These are phyloP conservation scores for Delphinapterus leucas DNA, from an alignment of 2,113 vertebrate genomes.

Conservation along the genomic window DNA sequence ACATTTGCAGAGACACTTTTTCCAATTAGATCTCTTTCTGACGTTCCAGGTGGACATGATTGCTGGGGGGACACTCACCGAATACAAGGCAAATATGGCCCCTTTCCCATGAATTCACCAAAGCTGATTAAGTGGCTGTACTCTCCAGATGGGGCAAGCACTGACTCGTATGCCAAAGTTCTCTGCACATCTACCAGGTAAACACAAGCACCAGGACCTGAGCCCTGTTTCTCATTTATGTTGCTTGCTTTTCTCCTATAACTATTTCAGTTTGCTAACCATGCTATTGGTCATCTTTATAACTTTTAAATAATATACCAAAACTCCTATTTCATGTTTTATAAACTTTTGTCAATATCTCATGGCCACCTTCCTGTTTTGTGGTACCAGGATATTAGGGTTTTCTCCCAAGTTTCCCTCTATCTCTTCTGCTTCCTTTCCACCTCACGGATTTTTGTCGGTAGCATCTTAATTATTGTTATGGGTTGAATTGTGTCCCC, in stretches of 20 bases:
- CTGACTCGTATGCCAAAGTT: background rate
- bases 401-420: background rate
- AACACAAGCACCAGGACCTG: background rate
- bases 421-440: background rate
- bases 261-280: background rate
- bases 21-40: background rate
- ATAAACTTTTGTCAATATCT: background rate
- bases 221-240: background rate
- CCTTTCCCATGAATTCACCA: background rate
- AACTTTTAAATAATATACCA: background rate
- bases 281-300: background rate
- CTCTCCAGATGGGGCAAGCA: background rate
- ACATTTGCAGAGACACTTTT: background rate
- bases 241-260: background rate
- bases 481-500: background rate
- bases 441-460: background rate
- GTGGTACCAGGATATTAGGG: background rate
- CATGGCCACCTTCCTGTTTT: background rate
- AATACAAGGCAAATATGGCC: background rate
- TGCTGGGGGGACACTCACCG: background rate
- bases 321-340: background rate
- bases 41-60: background rate
- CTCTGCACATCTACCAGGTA: background rate
- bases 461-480: background rate
- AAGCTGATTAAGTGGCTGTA: background rate